These are phyloP conservation scores for Tenthredo livida DNA, from an alignment of 2,888 invertebrate genomes.

Conservation along the genomic window DNA sequence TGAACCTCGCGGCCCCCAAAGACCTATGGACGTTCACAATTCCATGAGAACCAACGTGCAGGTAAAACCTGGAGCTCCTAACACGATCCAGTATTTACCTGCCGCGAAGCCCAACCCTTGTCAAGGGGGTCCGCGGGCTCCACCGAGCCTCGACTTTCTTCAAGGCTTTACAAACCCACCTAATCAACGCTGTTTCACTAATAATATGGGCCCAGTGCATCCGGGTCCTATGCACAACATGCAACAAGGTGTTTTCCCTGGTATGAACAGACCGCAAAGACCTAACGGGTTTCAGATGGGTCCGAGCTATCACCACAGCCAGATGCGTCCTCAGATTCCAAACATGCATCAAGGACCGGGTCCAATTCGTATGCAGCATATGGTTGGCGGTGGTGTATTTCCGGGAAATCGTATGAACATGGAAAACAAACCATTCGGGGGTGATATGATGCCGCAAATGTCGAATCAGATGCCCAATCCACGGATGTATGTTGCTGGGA, in stretches of 20 bases:
- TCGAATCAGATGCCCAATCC: slow-evolving; percentile 78
- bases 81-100: slow-evolving; percentile 98
- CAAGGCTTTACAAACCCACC: slow-evolving; percentile 93
- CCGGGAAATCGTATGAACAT: slow-evolving; percentile 75
- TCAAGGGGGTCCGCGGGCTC: slow-evolving; percentile 86
- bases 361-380: slow-evolving; percentile 76
- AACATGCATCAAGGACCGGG: slow-evolving; percentile 66
- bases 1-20: slow-evolving; percentile 80
- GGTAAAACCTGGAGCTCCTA: slow-evolving; percentile 97
- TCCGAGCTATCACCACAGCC: background rate
- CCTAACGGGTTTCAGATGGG: slow-evolving; percentile 62
- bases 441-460: slow-evolving; percentile 72
- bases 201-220: slow-evolving; percentile 78
- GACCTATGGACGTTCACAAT: slow-evolving; percentile 72
- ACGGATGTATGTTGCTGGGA: slow-evolving; percentile 81
- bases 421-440: slow-evolving; percentile 73
- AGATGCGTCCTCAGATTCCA: background rate
- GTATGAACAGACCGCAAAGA: slow-evolving; percentile 71
- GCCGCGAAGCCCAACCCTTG: slow-evolving; percentile 93
- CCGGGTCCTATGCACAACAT: slow-evolving; percentile 76
- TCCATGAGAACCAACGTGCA: slow-evolving; percentile 83
- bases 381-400: slow-evolving; percentile 76
- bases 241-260: slow-evolving; percentile 75
- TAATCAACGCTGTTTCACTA: slow-evolving; percentile 82
- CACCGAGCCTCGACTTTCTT: slow-evolving; percentile 93